Evolutionary conservation across 2,888 invertebrate species (phyloP), one percentile per base, ranked within the genome.

Genomic region (Sesia apiformis): DNA sequence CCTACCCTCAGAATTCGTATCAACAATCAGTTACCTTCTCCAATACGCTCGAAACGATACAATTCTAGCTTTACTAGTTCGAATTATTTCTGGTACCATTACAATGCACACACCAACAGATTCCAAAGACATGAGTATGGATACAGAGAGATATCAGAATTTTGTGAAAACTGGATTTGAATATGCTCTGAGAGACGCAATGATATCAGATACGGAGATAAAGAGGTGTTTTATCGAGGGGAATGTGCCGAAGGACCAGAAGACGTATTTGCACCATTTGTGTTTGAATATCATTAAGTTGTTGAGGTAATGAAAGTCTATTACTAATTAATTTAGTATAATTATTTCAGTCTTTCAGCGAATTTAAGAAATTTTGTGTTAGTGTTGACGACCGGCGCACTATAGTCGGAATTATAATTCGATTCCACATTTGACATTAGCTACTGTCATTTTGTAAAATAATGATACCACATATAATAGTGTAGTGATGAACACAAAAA

Each of bases 61-160:
- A 4, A 93, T 93, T 4, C 72, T 94, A 40, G 92, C 92, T 0
- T 81, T 93, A 0, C 67, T 94, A 8, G 90, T 93, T 0, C 87
- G 92, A 6, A 90, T 94, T 23, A 84, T 93, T 53, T 90, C 91
- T 0, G 92, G 92, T n/a, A 93, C 93, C 3, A 78, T 85, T n/a
- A 70, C 74, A 0, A 84, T 89, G 84, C 86, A 90, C 59, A 74
- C 77, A 0, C 86, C 90, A 0, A 73, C 63, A 5, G 90, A 90
- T 7, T 65, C 74, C 0, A 67, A 73, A 0, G 88, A 90, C 52
- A 60, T 84, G 1, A 72, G 63, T 42, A 71, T 76, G 63, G 84
- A 89, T 54, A 79, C 81, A 0, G 89, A 90, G 4, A 67, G 83
- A 58, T 86, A 83, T 56, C 82, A 87, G 62, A 72, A 72, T 54